Base-by-base conservation (phyloP, 2,888 invertebrate species). In the Marasmarcha lunaedactyla region DNA sequence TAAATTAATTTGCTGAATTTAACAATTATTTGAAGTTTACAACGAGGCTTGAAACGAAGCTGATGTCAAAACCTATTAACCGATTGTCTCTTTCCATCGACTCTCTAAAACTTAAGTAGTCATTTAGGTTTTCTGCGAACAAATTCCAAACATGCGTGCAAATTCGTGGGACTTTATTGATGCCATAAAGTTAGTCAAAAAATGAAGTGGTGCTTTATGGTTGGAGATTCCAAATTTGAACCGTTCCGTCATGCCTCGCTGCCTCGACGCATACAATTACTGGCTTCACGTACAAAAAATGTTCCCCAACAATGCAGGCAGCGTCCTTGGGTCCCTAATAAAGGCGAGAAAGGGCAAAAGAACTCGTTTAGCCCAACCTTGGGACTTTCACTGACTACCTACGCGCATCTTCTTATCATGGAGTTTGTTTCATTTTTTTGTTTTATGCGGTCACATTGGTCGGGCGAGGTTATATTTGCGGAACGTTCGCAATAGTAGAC, bases 261-360 rank as follows among this genome's bases (percentile, higher is more conserved):
- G 71, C 65, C 58, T 72, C 67, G 76, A 71, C 74, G 77, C 78
- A 76, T 74, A 77, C 74, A 77, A 76, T 79, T 78, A 81, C 69
- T 59, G 59, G 49, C 56, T 20, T 20, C 52, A 51, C 55, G 54
- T 57, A 63, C 61, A 74, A 77, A 79, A 34, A 79, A 81, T 77
- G 58, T 68, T 59, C 55, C 66, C 56, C 58, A 70, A 77, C 79
- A 81, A 81, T 77, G 72, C 70, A 62, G 61, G 57, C 57, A 50
- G 66, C 79, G 81, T 83, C 81, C 83, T 83, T 79, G 78, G 59
- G 59, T 61, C 67, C 72, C 72, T 61, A 76, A 79, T 76, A 79
- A 79, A 79, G 76, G 73, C 63, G 71, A 77, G 79, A 77, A 81
- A 79, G 79, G 79, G 79, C 81, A 79, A 68, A 70, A 70, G 70